A percentile compares a stretch with the other conserved stretches of the same genome.
Evolutionary conservation across 2,113 vertebrate genomes (phyloP).

Genomic region (Condylura cristata): DNA sequence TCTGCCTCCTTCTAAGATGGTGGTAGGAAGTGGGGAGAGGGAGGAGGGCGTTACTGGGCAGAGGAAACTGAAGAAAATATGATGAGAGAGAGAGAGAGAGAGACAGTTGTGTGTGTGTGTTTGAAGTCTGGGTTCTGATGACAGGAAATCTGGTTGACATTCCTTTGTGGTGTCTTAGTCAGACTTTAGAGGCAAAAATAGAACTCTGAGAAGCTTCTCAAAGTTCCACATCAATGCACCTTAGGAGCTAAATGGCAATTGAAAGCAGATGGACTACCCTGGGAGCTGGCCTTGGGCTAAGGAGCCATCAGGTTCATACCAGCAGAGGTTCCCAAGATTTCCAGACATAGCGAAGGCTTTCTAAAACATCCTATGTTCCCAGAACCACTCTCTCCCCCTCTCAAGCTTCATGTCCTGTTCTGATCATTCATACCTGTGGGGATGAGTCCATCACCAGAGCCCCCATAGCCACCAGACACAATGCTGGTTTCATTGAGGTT

Average conservation of each 20-base stretch:
- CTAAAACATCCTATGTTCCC: background rate
- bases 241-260: background rate
- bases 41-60: background rate
- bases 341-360: background rate
- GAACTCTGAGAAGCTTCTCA: slow-evolving; percentile 34
- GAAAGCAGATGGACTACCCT: background rate
- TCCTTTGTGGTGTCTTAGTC: background rate
- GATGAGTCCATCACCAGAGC: slow-evolving; percentile 95
- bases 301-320: background rate
- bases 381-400: background rate
- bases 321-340: slow-evolving; percentile 31
- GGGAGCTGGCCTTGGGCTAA: background rate
- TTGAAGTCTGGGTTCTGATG: background rate
- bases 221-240: slow-evolving; percentile 3
- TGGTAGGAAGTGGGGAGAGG: background rate
- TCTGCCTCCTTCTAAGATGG: background rate
- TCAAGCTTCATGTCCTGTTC: slow-evolving; percentile 19
- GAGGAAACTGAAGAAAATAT: slow-evolving; percentile 32
- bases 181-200: slow-evolving; percentile 7
- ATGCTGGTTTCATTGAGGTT: slow-evolving; percentile 99
- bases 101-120: too few relatives aligned
- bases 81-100: background rate
- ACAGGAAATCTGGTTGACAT: background rate
- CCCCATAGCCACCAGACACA: slow-evolving; percentile 97
- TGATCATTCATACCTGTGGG: slow-evolving; percentile 86